Evolutionary conservation across 2,797 vertebrate genomes (phyloP).

Genomic region (Acanthornis magna): DNA sequence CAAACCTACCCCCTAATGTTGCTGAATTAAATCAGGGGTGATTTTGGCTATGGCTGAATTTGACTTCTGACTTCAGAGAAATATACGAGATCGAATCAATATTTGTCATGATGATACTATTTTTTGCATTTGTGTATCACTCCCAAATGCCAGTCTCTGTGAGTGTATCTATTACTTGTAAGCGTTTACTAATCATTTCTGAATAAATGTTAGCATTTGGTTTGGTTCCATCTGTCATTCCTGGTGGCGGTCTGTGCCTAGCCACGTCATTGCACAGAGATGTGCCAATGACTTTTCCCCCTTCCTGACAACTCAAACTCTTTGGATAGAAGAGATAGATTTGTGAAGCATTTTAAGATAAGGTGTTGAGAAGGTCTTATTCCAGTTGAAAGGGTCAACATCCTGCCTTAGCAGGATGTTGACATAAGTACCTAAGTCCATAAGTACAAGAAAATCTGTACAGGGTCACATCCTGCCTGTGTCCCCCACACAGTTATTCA

Average conservation of each 20-base stretch:
- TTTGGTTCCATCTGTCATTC: constrained; percentile 47
- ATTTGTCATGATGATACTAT: neutral
- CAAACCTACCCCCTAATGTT: neutral
- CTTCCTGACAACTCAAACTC: neutral
- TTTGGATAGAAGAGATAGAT: neutral
- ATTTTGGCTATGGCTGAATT: neutral
- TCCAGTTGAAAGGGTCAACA: neutral
- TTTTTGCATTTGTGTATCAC: constrained; percentile 9
- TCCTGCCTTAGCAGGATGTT: neutral
- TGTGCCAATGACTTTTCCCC: neutral
- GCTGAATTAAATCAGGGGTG: neutral
- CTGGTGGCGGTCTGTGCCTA: neutral
- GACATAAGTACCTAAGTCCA: neutral
- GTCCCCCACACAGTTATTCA: neutral
- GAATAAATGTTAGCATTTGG: constrained; percentile 55
- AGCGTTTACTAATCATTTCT: constrained; percentile 48
- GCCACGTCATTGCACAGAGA: constrained; percentile 29
- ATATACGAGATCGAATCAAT: neutral
- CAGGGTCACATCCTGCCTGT: neutral
- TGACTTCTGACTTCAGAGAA: neutral
- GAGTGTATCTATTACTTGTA: constrained; percentile 20
- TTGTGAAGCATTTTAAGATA: neutral
- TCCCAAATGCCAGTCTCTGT: constrained; percentile 33
- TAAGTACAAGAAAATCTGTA: neutral
- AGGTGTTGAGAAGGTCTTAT: neutral